Conservation (phyloP, 2,888 invertebrate species). For the Erebia palarica region DNA sequence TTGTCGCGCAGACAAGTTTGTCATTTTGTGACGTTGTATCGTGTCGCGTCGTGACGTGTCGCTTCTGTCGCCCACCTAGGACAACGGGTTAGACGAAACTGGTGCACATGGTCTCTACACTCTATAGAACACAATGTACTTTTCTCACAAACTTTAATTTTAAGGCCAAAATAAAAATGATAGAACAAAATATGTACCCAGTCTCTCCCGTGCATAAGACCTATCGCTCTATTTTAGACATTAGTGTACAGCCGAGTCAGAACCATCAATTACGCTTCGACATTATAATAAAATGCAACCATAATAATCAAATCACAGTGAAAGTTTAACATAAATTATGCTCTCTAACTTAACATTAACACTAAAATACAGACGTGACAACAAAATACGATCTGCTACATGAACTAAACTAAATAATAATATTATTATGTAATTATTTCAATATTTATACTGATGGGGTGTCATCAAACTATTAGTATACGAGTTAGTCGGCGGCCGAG, state of each 20-base stretch:
- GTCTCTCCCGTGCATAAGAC: too few relatives aligned
- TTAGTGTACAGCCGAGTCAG: not conserved
- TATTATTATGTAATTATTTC: constrained; percentile 44
- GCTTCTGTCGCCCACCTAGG: too few relatives aligned
- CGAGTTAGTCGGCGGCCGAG: constrained; percentile 25
- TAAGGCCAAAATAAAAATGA: too few relatives aligned
- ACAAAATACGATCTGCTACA: constrained; percentile 33
- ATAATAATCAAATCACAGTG: constrained; percentile 78
- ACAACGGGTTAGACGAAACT: too few relatives aligned
- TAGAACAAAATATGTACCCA: too few relatives aligned
- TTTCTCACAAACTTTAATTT: too few relatives aligned
- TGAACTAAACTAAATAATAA: constrained; percentile 31
- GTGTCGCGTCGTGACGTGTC: too few relatives aligned
- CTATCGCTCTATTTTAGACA: too few relatives aligned
- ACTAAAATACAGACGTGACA: constrained; percentile 51
- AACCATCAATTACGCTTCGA: constrained; percentile 52
- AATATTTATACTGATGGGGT: constrained; percentile 53
- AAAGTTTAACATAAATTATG: constrained; percentile 73
- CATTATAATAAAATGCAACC: constrained; percentile 71
- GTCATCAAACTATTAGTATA: constrained; percentile 46
- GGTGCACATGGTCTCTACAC: too few relatives aligned
- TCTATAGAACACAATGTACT: too few relatives aligned
- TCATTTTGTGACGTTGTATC: too few relatives aligned
- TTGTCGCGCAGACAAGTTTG: too few relatives aligned
- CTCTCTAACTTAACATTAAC: constrained; percentile 77